Evolutionary conservation across 2,888 invertebrate genomes (phyloP).

Genomic region (Nemurella pictetii): DNA sequence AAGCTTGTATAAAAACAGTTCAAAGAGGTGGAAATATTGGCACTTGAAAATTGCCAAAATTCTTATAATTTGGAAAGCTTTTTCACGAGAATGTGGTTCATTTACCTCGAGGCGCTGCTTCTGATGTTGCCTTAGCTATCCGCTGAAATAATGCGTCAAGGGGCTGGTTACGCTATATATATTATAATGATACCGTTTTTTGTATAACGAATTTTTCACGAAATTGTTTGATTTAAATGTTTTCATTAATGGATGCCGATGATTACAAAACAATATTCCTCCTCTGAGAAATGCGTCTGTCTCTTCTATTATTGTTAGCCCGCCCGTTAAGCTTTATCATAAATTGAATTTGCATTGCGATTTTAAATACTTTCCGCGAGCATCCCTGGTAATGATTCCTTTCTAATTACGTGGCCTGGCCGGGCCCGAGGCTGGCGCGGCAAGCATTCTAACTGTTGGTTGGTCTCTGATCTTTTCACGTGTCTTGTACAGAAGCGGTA

Average conservation of each 20-base stretch:
- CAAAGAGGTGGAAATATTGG: background rate
- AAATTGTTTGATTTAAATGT: background rate
- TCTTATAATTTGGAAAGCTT: background rate
- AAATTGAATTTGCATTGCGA: background rate
- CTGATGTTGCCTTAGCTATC: background rate
- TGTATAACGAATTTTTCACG: background rate
- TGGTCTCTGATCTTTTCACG: constrained; percentile 12
- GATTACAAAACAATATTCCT: background rate
- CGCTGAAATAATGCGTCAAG: background rate
- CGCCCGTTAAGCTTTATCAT: background rate
- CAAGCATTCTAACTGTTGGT: background rate
- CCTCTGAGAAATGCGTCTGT: background rate
- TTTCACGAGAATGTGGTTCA: background rate
- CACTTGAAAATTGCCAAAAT: background rate
- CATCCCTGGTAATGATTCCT: background rate
- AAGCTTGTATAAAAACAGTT: background rate
- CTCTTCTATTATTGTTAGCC: background rate
- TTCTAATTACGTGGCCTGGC: background rate
- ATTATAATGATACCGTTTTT: background rate
- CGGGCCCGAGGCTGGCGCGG: too few relatives aligned
- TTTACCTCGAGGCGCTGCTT: background rate
- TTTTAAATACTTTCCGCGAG: background rate
- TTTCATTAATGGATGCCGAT: background rate
- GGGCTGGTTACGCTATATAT: background rate
- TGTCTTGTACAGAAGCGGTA: constrained; percentile 10